Base-by-base conservation (phyloP, 2,797 vertebrate genomes). In the Petrocephalus sullivani region DNA sequence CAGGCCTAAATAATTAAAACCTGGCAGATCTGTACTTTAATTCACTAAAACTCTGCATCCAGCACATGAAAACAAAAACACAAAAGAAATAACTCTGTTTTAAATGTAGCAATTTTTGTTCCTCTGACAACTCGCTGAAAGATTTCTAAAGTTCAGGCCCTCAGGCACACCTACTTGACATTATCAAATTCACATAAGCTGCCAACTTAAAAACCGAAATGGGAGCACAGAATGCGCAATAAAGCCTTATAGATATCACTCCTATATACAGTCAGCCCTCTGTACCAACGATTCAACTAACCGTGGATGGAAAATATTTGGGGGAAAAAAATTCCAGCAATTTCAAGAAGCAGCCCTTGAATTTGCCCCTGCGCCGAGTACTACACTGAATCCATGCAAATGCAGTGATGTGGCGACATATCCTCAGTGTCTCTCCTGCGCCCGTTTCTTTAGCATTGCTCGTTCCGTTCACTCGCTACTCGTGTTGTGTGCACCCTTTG, bases 1-100 rank as follows among this genome's bases (percentile, higher is more conserved):
- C 33, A 81, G 87, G 53, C 28, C 37, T 21, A 19, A 56, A 88
- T 88, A 60, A 88, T 88, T 60, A 58, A 56, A 78, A 78, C 46
- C 37, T 82, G n/a, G 60, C 6, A 37, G 61, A 49, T 21, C 46
- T 83, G 56, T 19, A 64, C 21, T 6, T 37, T 53, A 41, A 86
- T 41, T 8, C 37, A 10, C 37, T 21, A 61, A 46, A 86, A 46
- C 54, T 21, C 28, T 67, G 57, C 12, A 64, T 64, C 58, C 1
- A 23, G 37, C 71, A n/a, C 46, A 46, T 41, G 71, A 46, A 78
- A 78, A 78, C 12, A 41, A 75, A 75, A 71, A n/a, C 51, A 85
- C 54, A 56, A 85, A 85, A 33, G 2, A 57, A 41, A 21, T 49
- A 14, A 75, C 19, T 75, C 33, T 75, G 4, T 75, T 19, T 78